phyloP scores from a whole-genome alignment of 2,888 invertebrate genomes.

The Deroplatys truncata region DNA sequence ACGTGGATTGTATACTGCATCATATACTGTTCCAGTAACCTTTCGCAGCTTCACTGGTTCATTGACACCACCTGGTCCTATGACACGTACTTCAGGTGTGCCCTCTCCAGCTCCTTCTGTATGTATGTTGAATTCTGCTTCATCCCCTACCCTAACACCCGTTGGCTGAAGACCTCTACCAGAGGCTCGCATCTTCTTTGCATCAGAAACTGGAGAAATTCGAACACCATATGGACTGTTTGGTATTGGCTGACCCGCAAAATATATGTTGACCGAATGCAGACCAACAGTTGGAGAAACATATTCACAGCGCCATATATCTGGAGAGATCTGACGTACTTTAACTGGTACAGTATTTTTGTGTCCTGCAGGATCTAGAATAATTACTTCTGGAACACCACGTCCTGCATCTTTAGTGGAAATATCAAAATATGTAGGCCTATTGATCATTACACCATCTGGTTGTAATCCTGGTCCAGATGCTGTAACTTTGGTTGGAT shows the following conservation, averaged over 20 bases:
- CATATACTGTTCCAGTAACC: conserved; percentile 62
- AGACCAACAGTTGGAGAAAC: conserved; percentile 66
- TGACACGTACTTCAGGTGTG: conserved; percentile 67
- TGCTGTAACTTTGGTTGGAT: conserved; percentile 73
- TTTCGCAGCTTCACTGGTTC: conserved; percentile 60
- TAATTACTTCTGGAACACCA: conserved; percentile 76
- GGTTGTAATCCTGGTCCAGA: conserved; percentile 77
- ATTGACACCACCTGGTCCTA: conserved; percentile 63
- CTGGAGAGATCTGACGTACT: conserved; percentile 64
- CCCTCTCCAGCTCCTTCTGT: conserved; percentile 82
- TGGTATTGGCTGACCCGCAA: conserved; percentile 76
- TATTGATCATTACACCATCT: conserved; percentile 66
- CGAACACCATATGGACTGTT: conserved; percentile 78
- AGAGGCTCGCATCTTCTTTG: conserved; percentile 73
- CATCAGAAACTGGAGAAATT: conserved; percentile 70
- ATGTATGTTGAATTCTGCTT: conserved; percentile 74
- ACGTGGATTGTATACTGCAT: conserved; percentile 67
- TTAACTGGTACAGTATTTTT: conserved; percentile 72
- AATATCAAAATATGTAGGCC: conserved; percentile 53
- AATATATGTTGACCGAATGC: conserved; percentile 81
- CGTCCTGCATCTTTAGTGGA: conserved; percentile 72
- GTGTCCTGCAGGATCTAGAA: conserved; percentile 72
- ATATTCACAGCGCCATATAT: conserved; percentile 79
- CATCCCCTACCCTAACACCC: conserved; percentile 76
- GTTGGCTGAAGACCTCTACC: conserved; percentile 78